phyloP scores from a whole-genome alignment of 2,888 invertebrate genomes.

The Desoria tigrina region DNA sequence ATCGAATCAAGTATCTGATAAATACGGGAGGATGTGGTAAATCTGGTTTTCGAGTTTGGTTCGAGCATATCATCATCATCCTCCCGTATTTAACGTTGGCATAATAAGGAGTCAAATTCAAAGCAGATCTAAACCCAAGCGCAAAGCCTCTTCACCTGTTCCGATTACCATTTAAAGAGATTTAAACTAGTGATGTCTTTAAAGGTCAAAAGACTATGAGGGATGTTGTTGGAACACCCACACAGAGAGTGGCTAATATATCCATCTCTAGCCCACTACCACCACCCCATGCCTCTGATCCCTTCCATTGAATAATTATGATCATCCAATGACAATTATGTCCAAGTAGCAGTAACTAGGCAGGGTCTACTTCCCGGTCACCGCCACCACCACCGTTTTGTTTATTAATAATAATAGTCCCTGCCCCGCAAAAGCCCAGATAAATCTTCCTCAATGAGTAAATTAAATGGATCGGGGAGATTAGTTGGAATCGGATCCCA shows the following conservation, averaged over 20 bases:
- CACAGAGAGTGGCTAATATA: slow-evolving; percentile 35
- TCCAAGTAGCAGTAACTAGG: too few species aligned
- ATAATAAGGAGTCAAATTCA: too few species aligned
- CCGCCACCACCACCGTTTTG: neutral
- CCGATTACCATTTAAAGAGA: slow-evolving; percentile 53
- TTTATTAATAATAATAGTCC: neutral
- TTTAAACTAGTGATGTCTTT: slow-evolving; percentile 53
- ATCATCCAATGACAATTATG: slow-evolving; percentile 16
- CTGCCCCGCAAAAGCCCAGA: too few species aligned
- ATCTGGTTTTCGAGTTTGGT: neutral
- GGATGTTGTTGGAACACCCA: slow-evolving; percentile 49
- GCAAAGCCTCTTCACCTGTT: slow-evolving; percentile 35
- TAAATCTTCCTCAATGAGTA: too few species aligned
- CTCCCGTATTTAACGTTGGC: too few species aligned
- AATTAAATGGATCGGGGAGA: too few species aligned
- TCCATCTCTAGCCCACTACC: too few species aligned
- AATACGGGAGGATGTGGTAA: too few species aligned
- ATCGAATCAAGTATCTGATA: too few species aligned
- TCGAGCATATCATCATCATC: neutral
- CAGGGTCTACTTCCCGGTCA: neutral
- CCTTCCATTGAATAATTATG: slow-evolving; percentile 30
- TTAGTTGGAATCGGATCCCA: too few species aligned
- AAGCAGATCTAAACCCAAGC: too few species aligned
- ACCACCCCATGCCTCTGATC: slow-evolving; percentile 8
- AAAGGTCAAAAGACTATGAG: slow-evolving; percentile 54